A percentile compares a stretch with the other conserved stretches of the same genome.
Evolutionary conservation across 1,140 invertebrate species (phyloP).

Genomic region (Heliconius hermathena): DNA sequence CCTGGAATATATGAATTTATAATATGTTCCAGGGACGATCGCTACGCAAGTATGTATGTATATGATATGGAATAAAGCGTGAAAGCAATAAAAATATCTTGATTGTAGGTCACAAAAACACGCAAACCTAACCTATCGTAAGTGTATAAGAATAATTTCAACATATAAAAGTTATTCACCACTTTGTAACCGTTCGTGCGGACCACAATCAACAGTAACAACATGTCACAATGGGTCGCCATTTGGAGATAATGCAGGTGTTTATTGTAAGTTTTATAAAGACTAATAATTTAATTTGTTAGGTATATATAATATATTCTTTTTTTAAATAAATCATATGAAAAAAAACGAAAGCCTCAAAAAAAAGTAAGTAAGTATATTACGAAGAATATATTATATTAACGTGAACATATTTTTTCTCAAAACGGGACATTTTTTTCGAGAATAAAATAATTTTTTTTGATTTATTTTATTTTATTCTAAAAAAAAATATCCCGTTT

Average conservation of each 20-base stretch:
- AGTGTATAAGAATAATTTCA: slow-evolving; percentile 6
- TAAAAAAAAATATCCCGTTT: too few species aligned
- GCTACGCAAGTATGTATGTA: too few species aligned
- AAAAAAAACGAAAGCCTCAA: too few species aligned
- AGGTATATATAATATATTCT: not conserved
- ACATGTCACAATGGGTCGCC: slow-evolving; percentile 26
- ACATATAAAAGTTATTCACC: not conserved
- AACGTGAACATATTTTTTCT: too few species aligned
- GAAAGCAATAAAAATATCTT: slow-evolving; percentile 3
- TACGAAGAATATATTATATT: too few species aligned
- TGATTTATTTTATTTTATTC: too few species aligned
- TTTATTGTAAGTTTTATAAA: not conserved
- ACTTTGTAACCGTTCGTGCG: slow-evolving; percentile 9
- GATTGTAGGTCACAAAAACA: slow-evolving; percentile 17
- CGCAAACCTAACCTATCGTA: not conserved
- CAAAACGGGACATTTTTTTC: too few species aligned
- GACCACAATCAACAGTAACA: slow-evolving; percentile 14
- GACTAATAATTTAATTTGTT: not conserved
- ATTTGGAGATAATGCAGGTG: slow-evolving; percentile 26
- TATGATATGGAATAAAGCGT: not conserved
- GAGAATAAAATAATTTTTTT: too few species aligned
- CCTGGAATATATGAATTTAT: too few species aligned
- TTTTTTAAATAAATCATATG: too few species aligned
- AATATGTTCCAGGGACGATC: too few species aligned
- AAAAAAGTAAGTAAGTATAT: too few species aligned